Percentiles rank a stretch among this genome's conserved stretches.
Conservation (phyloP, 2,113 vertebrate genomes). For the Callorhinus ursinus region DNA sequence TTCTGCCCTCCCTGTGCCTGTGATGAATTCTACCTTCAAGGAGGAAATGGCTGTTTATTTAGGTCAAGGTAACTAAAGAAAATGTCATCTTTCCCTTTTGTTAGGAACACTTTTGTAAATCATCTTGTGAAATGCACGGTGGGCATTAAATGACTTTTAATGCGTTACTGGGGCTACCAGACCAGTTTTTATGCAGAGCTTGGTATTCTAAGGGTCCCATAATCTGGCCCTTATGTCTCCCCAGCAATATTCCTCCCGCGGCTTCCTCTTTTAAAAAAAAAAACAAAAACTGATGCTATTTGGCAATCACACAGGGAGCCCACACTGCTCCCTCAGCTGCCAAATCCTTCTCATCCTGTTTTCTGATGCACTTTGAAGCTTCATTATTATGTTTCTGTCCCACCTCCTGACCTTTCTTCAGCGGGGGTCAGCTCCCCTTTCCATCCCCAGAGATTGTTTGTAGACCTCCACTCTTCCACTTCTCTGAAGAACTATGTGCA, state of each 20-base stretch:
- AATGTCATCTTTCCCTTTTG: background rate
- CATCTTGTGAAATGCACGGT: background rate
- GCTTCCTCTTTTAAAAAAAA: background rate
- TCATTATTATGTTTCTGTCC: no score
- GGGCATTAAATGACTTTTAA: background rate
- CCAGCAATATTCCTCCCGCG: background rate
- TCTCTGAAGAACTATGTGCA: background rate
- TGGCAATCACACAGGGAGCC: background rate
- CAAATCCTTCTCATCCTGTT: background rate
- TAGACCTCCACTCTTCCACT: background rate
- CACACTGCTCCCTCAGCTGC: background rate
- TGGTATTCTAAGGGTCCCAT: background rate
- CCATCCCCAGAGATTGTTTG: background rate
- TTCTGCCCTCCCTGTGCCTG: background rate
- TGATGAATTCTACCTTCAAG: slow-evolving; percentile 61
- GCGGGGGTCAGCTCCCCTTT: background rate
- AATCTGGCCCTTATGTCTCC: background rate
- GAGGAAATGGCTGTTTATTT: slow-evolving; percentile 36
- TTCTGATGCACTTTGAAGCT: background rate
- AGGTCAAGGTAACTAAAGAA: slow-evolving; percentile 36
- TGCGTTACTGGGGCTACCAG: slow-evolving; percentile 12
- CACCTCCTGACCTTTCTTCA: background rate
- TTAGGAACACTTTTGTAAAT: background rate
- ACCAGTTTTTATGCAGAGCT: slow-evolving; percentile 37
- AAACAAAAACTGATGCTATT: background rate